Base-by-base conservation (phyloP, 2,888 invertebrate species). In the Synergus gifuensis region DNA sequence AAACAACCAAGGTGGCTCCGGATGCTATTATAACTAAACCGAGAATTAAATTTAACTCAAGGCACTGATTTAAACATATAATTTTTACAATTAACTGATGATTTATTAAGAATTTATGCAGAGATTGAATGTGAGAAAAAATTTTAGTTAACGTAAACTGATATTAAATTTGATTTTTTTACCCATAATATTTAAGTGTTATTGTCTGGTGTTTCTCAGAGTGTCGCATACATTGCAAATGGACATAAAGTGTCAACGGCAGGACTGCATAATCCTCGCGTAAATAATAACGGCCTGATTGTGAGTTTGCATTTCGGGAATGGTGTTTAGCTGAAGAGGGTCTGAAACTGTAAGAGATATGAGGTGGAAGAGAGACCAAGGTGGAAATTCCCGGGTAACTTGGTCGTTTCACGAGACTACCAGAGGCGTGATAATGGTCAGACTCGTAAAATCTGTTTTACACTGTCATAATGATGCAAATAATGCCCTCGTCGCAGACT, bases 401-500 rank as follows among this genome's bases (percentile, higher is more conserved):
- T 73, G 36, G 40, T 73, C 54, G 73, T 54, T 73, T 73, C 73
- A 54, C 11, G 36, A 36, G 36, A 80, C 79, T 77, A 42, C 77
- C 79, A 66, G 77, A 66, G 78, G 80, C 77, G 83, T 82, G 84
- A 85, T 84, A 85, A 87, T 85, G 73, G 81, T 76, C 73, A 64
- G 73, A 76, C 77, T 85, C 85, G 82, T 85, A 87, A 86, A 87
- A 67, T 78, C 67, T 79, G 76, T 83, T 86, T 87, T 84, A 85
- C 86, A 81, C 84, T 83, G 85, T 84, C 83, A 86, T 87, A 86
- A 87, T 84, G 83, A 86, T 84, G 73, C 73, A 73, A 73, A 73
- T 73, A 73, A 73, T 73, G 54, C 73, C 69, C 49, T n/a, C 54
- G 73, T 54, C 49, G 49, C 40, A 36, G 81, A 81, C 81, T 81